Evolutionary conservation across 2,797 vertebrate species (phyloP), one percentile per base, ranked within the genome.

Genomic region (Nasua narica): DNA sequence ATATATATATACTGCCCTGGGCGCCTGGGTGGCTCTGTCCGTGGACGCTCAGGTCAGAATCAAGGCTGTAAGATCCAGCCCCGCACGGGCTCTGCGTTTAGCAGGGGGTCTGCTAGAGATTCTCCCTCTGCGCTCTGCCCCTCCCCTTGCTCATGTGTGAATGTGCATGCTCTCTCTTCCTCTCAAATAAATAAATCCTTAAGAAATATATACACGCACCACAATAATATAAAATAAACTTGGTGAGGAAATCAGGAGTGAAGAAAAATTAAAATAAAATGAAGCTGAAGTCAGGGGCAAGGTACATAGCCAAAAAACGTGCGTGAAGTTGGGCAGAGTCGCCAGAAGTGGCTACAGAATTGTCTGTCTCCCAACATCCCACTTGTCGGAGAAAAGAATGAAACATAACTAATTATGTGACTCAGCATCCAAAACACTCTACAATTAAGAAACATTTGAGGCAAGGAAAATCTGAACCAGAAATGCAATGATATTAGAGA

Each of bases 401-500:
- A 83, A 69, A 83, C 40, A 70, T 7, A 35, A 21, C 19, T 78
- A 46, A 21, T 60, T n/a, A 87, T 1, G 18, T 25, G 27, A 84
- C 16, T 16, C 43, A 67, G n/a, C 48, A 81, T 32, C 48, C 32
- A 60, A 78, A 58, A 76, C 6, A 56, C 13, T 54, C 54, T 4
- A 43, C 10, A 92, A 52, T 60, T 87, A 90, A 95, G 56, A 95
- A 92, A 95, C 11, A 85, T 16, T 90, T 65, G 19, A 91, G 23
- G 60, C 27, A 74, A 76, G 29, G 48, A 77, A 96, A 50, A 79
- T 67, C 1, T 92, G 37, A 52, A 60, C 27, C 48, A 25, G 74
- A 69, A 87, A 85, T 46, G 6, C 72, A 90, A 95, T 52, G 11
- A 52, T 43, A 60, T 32, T 67, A 62, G 58, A 50, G 25, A 23